Evolutionary conservation across 1,140 invertebrate genomes (phyloP).

Genomic region (Drosophila ficusphila): DNA sequence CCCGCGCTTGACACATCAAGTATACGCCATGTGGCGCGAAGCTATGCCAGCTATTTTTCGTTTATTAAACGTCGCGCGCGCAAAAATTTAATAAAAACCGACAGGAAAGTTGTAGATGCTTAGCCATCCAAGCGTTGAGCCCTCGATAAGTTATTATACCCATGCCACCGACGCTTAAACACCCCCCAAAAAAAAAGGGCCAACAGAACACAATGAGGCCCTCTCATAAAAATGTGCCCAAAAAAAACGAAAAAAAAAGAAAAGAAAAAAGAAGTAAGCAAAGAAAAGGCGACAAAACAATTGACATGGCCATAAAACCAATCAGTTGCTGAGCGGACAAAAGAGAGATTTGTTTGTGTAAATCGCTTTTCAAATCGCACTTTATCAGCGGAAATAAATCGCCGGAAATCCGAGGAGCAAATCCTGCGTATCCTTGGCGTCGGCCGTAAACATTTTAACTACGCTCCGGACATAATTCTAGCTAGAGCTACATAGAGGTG

Average conservation of each 20-base stretch:
- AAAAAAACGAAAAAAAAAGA: not conserved
- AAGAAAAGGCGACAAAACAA: slow-evolving; percentile 43
- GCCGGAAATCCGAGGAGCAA: slow-evolving; percentile 31
- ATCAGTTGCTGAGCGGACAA: slow-evolving; percentile 29
- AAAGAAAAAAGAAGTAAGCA: too few species aligned
- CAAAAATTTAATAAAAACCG: slow-evolving; percentile 41
- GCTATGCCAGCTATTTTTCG: slow-evolving; percentile 43
- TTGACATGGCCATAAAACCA: slow-evolving; percentile 40
- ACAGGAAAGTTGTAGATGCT: slow-evolving; percentile 25
- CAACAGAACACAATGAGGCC: not conserved
- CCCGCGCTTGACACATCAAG: slow-evolving; percentile 37
- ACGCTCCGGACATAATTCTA: slow-evolving; percentile 46
- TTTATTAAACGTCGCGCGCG: slow-evolving; percentile 38
- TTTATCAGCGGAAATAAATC: slow-evolving; percentile 72
- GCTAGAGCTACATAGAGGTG: not conserved
- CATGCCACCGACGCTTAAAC: not conserved
- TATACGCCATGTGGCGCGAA: slow-evolving; percentile 41
- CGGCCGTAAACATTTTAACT: slow-evolving; percentile 59
- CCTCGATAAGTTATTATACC: slow-evolving; percentile 28
- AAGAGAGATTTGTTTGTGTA: slow-evolving; percentile 48
- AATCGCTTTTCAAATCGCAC: slow-evolving; percentile 58
- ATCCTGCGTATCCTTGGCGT: slow-evolving; percentile 25
- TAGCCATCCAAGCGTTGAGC: slow-evolving; percentile 10
- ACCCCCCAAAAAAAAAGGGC: not conserved
- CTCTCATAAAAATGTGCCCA: slow-evolving; percentile 3